These are phyloP conservation scores for Leptopilina drosophilae DNA, from an alignment of 2,888 invertebrate genomes.

Conservation along the genomic window DNA sequence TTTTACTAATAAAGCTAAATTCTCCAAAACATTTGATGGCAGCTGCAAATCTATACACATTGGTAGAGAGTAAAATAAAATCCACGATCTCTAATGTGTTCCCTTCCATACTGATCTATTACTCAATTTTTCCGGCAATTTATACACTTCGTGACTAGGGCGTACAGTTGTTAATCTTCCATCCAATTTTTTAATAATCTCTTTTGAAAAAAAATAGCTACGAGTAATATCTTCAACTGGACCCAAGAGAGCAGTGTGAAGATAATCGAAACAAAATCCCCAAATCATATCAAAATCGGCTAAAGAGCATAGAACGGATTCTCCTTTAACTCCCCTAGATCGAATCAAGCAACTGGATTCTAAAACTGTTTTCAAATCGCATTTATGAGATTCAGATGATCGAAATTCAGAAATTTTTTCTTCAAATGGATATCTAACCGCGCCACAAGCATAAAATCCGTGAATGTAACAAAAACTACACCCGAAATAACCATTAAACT, in stretches of 20 bases:
- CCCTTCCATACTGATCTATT: constrained; percentile 26
- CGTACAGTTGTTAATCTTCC: constrained; percentile 12
- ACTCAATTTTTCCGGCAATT: constrained; percentile 26
- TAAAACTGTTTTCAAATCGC: neutral
- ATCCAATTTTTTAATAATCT: constrained; percentile 13
- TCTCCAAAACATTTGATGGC: constrained; percentile 7
- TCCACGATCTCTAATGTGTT: constrained; percentile 7
- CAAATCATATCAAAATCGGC: constrained; percentile 22
- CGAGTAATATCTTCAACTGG: neutral
- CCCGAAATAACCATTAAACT: constrained; percentile 47
- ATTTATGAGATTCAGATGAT: constrained; percentile 30
- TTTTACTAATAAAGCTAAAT: constrained; percentile 27
- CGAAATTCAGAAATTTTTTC: constrained; percentile 23
- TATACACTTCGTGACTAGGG: constrained; percentile 33
- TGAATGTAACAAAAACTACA: constrained; percentile 44
- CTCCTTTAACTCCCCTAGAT: constrained; percentile 18
- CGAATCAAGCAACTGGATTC: neutral
- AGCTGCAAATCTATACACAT: constrained; percentile 25
- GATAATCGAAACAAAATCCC: constrained; percentile 25
- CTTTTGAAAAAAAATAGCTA: neutral
- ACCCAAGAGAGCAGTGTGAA: constrained; percentile 28
- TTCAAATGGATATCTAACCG: constrained; percentile 42
- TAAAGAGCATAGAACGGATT: constrained; percentile 2
- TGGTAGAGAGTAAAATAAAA: constrained; percentile 27
- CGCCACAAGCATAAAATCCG: constrained; percentile 13